Evolutionary conservation across 1,140 invertebrate species (phyloP), one percentile per base, ranked within the genome.

Genomic region (Glossosoma conforme): DNA sequence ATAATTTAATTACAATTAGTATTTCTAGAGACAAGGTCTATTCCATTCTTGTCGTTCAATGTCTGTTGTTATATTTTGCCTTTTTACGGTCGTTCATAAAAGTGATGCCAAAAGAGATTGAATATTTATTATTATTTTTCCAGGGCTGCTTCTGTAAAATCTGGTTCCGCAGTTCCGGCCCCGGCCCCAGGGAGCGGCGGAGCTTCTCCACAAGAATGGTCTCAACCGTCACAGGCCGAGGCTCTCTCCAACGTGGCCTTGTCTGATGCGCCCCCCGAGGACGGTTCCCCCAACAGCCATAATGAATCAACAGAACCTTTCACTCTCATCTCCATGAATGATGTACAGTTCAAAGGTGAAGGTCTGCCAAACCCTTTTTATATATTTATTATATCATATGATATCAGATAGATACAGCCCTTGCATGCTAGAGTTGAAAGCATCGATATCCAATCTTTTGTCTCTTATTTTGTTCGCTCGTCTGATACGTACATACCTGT

Each of bases 111-210:
- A 28, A 8, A 28, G n/a, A 28, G n/a, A n/a, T n/a, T 28, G 25
- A 28, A 28, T 17, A 17, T 42, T 42, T 25, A 4, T 42, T 42
- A 3, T 50, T 50, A 1, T 15, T 33, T 33, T 3, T 15, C 33
- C 32, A 58, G 56, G 19, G 56, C 56, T 2, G 56, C 56, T 21
- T 58, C 56, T 17, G 56, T 58, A 0, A 58, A 58, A 45, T 35
- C 24, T 13, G 36, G 47, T 21, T 17, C 19, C 1, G 44, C 19
- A 11, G 33, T 41, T 28, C 36, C 48, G 5, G 21, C 25, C 19
- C 28, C 38, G 8, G 46, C 28, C 11, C 44, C 43, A 5, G 47
- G 44, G 17, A 58, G 52, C 14, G 42, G 36, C 11, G 44, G 33
- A 20, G 43, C 37, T 19, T 54, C 56, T 28, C 56, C 56, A 1